Evolutionary conservation across 2,888 invertebrate species (phyloP), one percentile per base, ranked within the genome.

Genomic region (Priocnemis perturbator): DNA sequence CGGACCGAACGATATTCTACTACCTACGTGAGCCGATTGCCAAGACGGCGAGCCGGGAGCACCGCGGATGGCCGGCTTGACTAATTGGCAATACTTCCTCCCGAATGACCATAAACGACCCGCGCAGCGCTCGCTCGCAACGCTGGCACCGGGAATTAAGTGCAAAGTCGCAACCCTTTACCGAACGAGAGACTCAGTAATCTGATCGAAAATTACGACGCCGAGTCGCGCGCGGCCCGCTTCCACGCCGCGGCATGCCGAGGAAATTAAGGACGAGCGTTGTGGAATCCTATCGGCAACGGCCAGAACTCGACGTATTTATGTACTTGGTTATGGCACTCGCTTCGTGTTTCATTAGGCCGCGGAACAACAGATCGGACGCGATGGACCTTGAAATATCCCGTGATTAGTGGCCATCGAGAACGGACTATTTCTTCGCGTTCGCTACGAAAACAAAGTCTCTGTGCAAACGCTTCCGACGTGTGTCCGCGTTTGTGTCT

Each of bases 31-130:
- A 83, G 67, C 62, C 70, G 78, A 81, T 76, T 81, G 67, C 77
- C 61, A 71, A 64, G 60, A 21, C 47, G 57, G n/a, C n/a, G n/a
- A n/a, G n/a, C n/a, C 20, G 19, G 20, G 23, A 62, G 65, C 71
- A 69, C 63, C 69, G 74, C 62, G 75, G 69, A 73, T 64, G 68
- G 70, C 63, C 60, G 67, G 71, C 77, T 76, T 81, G 79, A 81
- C 81, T 85, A 84, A 85, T 83, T 84, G 85, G 81, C 83, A 78
- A 83, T 82, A 78, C 78, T 82, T 76, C 65, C 73, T 76, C 76
- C 59, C 73, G 69, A 76, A 74, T 79, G 76, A 76, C 84, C 83
- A 81, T 84, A 85, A 84, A 83, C 79, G 83, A 74, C 67, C 67
- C 55, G 47, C 45, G 60, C 26, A 37, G 44, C 52, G 59, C 64